Evolutionary conservation across 2,888 invertebrate genomes (phyloP).

Genomic region (Apotomis capreana): DNA sequence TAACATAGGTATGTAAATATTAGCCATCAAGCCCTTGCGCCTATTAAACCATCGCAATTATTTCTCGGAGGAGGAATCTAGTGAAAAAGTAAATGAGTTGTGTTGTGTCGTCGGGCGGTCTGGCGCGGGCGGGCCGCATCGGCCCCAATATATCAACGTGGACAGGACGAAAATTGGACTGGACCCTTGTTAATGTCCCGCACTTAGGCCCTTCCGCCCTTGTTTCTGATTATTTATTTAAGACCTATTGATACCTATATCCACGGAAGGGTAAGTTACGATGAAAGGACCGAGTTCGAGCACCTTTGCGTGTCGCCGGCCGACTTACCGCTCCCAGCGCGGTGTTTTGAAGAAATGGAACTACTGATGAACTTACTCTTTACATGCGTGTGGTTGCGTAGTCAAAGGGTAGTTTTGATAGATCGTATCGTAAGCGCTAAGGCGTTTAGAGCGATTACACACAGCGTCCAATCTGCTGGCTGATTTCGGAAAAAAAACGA

Average conservation of each 20-base stretch:
- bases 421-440: no score
- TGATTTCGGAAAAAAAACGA: no score
- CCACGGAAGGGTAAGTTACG: slow-evolving; percentile 52
- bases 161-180: slow-evolving; percentile 83
- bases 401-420: no score
- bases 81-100: slow-evolving; percentile 69
- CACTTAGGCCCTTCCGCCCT: slow-evolving; percentile 77
- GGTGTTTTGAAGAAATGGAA: slow-evolving; percentile 2
- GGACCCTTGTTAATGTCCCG: slow-evolving; percentile 82
- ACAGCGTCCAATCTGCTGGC: no score
- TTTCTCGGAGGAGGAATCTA: slow-evolving; percentile 50
- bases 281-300: slow-evolving; percentile 23
- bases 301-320: slow-evolving; percentile 26
- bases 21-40: slow-evolving; percentile 2
- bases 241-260: slow-evolving; percentile 73
- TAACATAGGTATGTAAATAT: slow-evolving; percentile 13
- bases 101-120: slow-evolving; percentile 62
- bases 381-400: neutral
- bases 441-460: no score
- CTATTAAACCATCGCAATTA: slow-evolving; percentile 35
- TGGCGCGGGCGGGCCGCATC: slow-evolving; percentile 56
- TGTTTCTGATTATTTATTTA: slow-evolving; percentile 81
- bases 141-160: slow-evolving; percentile 81
- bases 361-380: neutral
- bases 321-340: neutral